Evolutionary conservation across 2,888 invertebrate species (phyloP), one percentile per base, ranked within the genome.

Genomic region (Keiferia lycopersicella): DNA sequence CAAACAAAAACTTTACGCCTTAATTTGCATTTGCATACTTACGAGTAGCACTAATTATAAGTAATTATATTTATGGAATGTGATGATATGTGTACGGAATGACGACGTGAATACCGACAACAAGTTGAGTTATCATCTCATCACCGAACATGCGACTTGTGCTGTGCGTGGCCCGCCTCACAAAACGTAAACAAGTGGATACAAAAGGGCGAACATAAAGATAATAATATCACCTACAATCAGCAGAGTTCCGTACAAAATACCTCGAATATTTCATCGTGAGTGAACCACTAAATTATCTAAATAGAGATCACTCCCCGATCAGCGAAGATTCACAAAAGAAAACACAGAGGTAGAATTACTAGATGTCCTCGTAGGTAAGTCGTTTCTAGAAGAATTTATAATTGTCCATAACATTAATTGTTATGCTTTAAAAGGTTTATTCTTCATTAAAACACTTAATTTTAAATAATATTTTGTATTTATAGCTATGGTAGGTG

Each of bases 291-390:
- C 85, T 89, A 86, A 90, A 89, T 91, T 90, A 91, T 91, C 89
- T 89, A 83, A 88, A 88, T 86, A 82, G 84, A 82, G 86, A 91
- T 90, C 91, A 84, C 83, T 82, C 87, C 84, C 81, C 85, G 87
- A 90, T 89, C 87, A 85, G 71, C 69, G 69, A 65, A 64, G 73
- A 69, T 70, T 66, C 64, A 48, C 63, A 61, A 65, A 61, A 56
- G 64, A 26, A 61, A 64, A 64, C 57, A 39, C 7, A 12, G 59
- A 62, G 20, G 6, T 39, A 38, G 0, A 64, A 30, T 11, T 14
- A 20, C 53, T 56, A 20, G 56, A 62, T 41, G 16, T 26, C 39
- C 39, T n/a, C n/a, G 16, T 34, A 3, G 18, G 11, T 51, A 1
- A 20, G 8, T 12, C 18, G 34, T 34, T 34, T 34, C 34, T 34